Evolutionary conservation across 2,113 vertebrate genomes (phyloP).

Genomic region (Cebus imitator): DNA sequence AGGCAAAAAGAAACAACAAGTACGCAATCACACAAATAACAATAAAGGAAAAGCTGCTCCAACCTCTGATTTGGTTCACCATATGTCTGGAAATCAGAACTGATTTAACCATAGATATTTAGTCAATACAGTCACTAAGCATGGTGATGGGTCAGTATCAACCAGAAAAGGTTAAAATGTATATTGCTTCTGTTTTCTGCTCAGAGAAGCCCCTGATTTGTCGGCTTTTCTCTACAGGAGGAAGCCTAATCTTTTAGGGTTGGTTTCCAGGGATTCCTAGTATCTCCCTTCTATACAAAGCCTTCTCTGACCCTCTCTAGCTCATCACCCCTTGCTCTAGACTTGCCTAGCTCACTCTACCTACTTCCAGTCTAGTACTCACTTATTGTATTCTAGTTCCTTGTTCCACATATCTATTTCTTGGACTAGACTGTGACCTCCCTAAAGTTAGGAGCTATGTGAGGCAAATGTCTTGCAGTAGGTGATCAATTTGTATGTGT

Average conservation of each 20-base stretch:
- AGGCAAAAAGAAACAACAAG: conserved; percentile 33
- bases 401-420: neutral
- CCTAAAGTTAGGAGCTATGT: neutral
- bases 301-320: neutral
- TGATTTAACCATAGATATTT: neutral
- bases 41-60: neutral
- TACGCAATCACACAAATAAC: neutral
- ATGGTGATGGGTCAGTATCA: neutral
- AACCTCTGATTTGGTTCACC: neutral
- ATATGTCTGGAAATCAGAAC: conserved; percentile 29
- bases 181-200: neutral
- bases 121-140: neutral
- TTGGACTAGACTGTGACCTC: neutral
- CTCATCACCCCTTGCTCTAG: neutral
- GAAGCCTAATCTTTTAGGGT: neutral
- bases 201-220: neutral
- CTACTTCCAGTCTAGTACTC: neutral
- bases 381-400: neutral
- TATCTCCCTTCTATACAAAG: neutral
- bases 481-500: neutral
- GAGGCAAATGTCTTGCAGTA: neutral
- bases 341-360: neutral
- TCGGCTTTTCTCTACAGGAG: neutral
- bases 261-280: neutral
- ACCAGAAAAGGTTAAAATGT: neutral